Conservation (phyloP, 2,888 invertebrate species). For the Labia minor region DNA sequence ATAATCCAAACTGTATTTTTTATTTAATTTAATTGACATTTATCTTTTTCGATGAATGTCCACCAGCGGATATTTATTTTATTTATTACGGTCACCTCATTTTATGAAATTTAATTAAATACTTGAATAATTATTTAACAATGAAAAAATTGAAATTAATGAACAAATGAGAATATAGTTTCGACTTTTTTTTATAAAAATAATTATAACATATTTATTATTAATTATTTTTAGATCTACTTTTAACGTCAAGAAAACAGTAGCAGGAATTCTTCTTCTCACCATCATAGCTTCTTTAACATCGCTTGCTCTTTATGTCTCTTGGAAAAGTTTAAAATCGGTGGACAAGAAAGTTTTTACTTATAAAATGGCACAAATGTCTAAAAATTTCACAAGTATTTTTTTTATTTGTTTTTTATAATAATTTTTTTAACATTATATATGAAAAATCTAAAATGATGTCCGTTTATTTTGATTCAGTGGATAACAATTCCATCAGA, state of each 20-base stretch:
- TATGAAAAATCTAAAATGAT: conserved; percentile 15
- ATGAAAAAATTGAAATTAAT: no score
- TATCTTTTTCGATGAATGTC: no score
- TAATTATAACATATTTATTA: no score
- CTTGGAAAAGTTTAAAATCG: conserved; percentile 16
- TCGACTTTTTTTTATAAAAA: no score
- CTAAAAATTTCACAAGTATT: conserved; percentile 17
- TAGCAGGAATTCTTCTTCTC: not conserved
- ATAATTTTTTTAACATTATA: conserved; percentile 9
- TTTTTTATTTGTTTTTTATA: no score
- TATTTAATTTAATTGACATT: no score
- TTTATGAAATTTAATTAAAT: no score
- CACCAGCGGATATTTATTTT: no score
- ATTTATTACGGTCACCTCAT: no score
- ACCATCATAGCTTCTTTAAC: conserved; percentile 6
- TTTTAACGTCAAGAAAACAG: not conserved
- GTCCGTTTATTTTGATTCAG: conserved; percentile 15
- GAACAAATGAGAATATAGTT: no score
- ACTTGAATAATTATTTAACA: no score
- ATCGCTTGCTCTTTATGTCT: not conserved
- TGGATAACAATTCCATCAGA: conserved; percentile 13
- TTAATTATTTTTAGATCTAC: not conserved
- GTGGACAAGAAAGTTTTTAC: not conserved
- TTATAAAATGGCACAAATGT: not conserved
- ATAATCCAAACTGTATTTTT: no score